Evolutionary conservation across 2,888 invertebrate genomes (phyloP).

Genomic region (Drosophila melanosoma): DNA sequence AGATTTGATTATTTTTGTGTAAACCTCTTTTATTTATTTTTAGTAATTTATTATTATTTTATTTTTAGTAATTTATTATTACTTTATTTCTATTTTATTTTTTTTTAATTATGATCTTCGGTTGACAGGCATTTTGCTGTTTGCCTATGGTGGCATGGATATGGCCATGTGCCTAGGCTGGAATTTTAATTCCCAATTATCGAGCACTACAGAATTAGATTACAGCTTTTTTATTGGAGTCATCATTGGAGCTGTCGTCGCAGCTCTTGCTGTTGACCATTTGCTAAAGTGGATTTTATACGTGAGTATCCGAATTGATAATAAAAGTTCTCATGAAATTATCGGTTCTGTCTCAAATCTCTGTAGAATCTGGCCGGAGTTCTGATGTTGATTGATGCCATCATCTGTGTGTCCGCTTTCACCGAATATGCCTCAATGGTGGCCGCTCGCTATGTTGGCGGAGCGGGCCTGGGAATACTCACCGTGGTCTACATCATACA

Average conservation of each 20-base stretch:
- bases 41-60: too few species aligned
- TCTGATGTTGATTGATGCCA: conserved; percentile 64
- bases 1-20: not conserved
- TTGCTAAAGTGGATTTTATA: conserved; percentile 62
- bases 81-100: too few species aligned
- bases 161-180: conserved; percentile 74
- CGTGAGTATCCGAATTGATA: conserved; percentile 36
- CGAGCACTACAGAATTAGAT: conserved; percentile 48
- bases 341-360: not conserved
- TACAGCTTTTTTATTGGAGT: conserved; percentile 80
- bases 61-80: too few species aligned
- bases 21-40: too few species aligned
- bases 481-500: conserved; percentile 71
- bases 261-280: conserved; percentile 45
- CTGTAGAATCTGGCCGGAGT: conserved; percentile 48
- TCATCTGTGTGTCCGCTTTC: conserved; percentile 69
- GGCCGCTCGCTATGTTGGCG: conserved; percentile 77
- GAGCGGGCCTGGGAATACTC: conserved; percentile 72
- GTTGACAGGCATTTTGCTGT: conserved; percentile 54
- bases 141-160: conserved; percentile 73
- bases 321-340: not conserved
- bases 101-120: not conserved
- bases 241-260: conserved; percentile 68
- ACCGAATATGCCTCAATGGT: conserved; percentile 55
- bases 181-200: conserved; percentile 19